Evolutionary conservation across 2,888 invertebrate genomes (phyloP).

Genomic region (Eupithecia abbreviata): DNA sequence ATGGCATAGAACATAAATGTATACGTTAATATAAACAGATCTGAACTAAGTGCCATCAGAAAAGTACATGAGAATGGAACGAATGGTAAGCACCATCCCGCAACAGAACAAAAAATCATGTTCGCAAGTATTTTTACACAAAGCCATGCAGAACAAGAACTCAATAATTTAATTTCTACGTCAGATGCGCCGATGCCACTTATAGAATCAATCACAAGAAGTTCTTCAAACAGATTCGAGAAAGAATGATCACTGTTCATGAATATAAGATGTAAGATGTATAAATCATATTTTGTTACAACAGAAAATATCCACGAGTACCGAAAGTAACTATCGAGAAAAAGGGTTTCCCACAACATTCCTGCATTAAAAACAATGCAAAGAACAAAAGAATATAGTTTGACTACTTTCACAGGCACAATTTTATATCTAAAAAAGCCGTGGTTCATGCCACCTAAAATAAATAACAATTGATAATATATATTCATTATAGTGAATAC

Average conservation of each 20-base stretch:
- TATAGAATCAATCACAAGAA: background rate
- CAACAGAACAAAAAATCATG: background rate
- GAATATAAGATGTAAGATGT: background rate
- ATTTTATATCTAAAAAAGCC: slow-evolving; percentile 4
- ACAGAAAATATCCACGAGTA: background rate
- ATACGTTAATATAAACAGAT: background rate
- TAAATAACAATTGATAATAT: background rate
- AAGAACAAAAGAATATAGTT: background rate
- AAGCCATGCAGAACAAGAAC: background rate
- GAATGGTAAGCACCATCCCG: background rate
- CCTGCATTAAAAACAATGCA: background rate
- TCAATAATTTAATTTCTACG: background rate
- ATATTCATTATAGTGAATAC: background rate
- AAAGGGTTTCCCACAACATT: background rate
- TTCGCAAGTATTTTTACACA: background rate
- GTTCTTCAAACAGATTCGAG: background rate
- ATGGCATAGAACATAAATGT: background rate
- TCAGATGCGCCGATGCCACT: background rate
- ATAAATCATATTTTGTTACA: background rate
- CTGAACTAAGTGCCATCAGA: background rate
- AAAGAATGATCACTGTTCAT: background rate
- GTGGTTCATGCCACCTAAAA: slow-evolving; percentile 4
- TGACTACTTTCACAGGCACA: background rate
- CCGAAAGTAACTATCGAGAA: background rate
- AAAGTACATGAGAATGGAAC: background rate